Conservation (phyloP, 23 tunicate species). For the Ascidia mentula region DNA sequence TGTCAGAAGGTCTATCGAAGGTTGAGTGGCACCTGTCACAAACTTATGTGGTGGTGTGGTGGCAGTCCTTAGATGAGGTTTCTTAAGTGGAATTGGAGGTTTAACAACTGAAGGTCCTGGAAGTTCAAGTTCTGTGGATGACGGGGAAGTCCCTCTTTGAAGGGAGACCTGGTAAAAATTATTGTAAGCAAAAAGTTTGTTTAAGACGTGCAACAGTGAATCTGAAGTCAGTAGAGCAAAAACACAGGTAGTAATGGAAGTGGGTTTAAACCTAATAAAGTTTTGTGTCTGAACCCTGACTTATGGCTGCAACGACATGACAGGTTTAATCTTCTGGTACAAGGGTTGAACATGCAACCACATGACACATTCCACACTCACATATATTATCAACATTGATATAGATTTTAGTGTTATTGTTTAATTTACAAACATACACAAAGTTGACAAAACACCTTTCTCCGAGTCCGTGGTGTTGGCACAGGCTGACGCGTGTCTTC, state of each 20-base stretch:
- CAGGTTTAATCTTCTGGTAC: too few species aligned
- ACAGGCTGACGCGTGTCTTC: conserved; percentile 5
- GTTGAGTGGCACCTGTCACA: neutral
- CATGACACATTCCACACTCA: too few species aligned
- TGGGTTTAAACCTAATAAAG: too few species aligned
- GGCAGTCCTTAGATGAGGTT: neutral
- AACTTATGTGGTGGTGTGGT: neutral
- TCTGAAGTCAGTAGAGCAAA: too few species aligned
- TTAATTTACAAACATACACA: too few species aligned
- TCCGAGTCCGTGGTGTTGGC: conserved; percentile 18
- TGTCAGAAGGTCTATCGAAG: neutral
- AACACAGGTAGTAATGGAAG: too few species aligned
- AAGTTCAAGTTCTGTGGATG: neutral
- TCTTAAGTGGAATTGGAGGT: conserved; percentile 39
- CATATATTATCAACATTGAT: too few species aligned
- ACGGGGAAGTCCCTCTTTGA: neutral
- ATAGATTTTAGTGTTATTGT: too few species aligned
- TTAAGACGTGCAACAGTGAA: neutral
- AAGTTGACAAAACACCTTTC: too few species aligned
- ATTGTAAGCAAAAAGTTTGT: neutral
- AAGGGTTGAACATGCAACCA: too few species aligned
- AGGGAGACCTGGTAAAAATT: neutral
- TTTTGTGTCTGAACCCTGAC: too few species aligned
- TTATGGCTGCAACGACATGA: too few species aligned
- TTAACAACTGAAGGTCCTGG: neutral